Evolutionary conservation across 1,140 invertebrate genomes (phyloP).

Genomic region (Drosophila varians): DNA sequence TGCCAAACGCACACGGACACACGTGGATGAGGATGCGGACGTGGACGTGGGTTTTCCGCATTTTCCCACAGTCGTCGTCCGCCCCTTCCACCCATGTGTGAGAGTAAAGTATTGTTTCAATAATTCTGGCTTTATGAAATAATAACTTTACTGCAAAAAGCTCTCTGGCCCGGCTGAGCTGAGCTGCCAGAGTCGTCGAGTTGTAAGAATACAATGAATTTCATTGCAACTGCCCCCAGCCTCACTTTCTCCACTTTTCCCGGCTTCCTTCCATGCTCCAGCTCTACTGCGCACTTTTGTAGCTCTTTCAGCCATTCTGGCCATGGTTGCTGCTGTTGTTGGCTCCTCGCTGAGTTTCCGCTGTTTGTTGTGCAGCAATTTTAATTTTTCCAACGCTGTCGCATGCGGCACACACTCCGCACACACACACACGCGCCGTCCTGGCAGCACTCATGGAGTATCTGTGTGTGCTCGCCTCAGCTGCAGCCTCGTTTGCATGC

Average conservation of each 20-base stretch:
- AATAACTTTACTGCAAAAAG: conserved; percentile 80
- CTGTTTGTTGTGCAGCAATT: conserved; percentile 81
- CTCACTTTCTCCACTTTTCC: conserved; percentile 12
- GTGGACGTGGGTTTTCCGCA: conserved; percentile 31
- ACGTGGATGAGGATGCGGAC: conserved; percentile 16
- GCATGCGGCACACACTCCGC: conserved; percentile 48
- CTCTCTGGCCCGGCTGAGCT: conserved; percentile 48
- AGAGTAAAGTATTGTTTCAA: conserved; percentile 81
- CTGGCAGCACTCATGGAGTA: conserved; percentile 1
- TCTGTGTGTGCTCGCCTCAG: conserved; percentile 57
- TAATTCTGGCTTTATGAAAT: conserved; percentile 83
- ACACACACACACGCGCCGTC: conserved; percentile 3
- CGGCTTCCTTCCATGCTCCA: not conserved
- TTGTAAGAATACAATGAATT: conserved; percentile 78
- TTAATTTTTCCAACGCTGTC: conserved; percentile 80
- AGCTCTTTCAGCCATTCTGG: conserved; percentile 4
- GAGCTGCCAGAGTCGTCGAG: conserved; percentile 59
- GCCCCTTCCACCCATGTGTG: conserved; percentile 46
- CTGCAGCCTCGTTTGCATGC: conserved; percentile 82
- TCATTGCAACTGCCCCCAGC: conserved; percentile 40
- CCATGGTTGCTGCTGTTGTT: conserved; percentile 30
- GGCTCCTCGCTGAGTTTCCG: conserved; percentile 76
- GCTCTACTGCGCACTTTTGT: conserved; percentile 5
- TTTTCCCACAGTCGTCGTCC: conserved; percentile 12
- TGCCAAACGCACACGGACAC: conserved; percentile 51